These are phyloP conservation scores for Bujurquina vittata DNA, from an alignment of 2,113 vertebrate genomes.

Conservation along the genomic window DNA sequence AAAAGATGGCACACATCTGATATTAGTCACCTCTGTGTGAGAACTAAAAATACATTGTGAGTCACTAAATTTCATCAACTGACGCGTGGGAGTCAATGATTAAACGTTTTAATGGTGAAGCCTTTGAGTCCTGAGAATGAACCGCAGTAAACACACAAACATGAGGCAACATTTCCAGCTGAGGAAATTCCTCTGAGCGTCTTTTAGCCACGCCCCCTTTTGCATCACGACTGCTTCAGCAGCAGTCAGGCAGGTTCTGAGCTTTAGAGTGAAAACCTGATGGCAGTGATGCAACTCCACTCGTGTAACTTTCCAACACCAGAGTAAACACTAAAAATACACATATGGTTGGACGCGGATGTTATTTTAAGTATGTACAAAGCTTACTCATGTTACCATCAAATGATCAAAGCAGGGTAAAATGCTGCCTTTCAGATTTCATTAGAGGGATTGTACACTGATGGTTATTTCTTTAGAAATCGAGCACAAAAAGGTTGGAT, in stretches of 20 bases:
- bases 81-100: not conserved
- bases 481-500: not conserved
- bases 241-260: not conserved
- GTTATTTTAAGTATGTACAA: no score
- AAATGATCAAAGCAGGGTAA: no score
- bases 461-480: not conserved
- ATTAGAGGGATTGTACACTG: not conserved
- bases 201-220: not conserved
- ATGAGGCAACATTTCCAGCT: not conserved
- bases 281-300: not conserved
- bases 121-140: not conserved
- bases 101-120: not conserved
- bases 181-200: not conserved
- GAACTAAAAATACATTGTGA: slow-evolving; percentile 4
- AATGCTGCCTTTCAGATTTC: no score
- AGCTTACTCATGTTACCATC: no score
- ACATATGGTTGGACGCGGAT: no score
- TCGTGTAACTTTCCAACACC: not conserved
- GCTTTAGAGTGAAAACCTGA: not conserved
- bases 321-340: not conserved
- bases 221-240: not conserved
- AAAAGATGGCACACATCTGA: not conserved
- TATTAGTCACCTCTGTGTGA: not conserved
- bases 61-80: not conserved
- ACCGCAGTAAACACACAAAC: not conserved